Base-by-base conservation (phyloP, 2,113 vertebrate species). In the Trinectes maculatus region DNA sequence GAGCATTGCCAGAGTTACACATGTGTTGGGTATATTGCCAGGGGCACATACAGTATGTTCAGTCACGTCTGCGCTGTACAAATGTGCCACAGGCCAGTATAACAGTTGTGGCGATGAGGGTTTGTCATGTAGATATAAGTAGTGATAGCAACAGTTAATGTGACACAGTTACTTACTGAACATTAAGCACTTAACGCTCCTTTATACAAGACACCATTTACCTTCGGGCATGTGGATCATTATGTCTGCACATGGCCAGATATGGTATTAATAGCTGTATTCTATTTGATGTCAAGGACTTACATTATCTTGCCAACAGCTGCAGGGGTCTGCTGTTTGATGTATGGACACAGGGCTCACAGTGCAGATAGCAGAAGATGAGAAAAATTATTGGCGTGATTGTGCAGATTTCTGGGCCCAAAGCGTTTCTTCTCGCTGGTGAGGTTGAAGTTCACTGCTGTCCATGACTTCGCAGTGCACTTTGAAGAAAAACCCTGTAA, bases 181-280 rank as follows among this genome's bases (percentile, higher is more conserved):
- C 66, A 53, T 75, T 64, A 68, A 77, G 71, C 60, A 76, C 72
- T 63, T 44, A 16, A 42, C 48, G 48, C 44, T 74, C 71, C n/a
- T 69, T 68, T 63, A 47, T 58, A 74, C 54, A 52, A 65, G 67
- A 67, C 69, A 39, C 44, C 54, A 42, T 62, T 71, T 62, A 56
- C 69, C 83, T 69, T 44, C 0, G 47, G 85, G 71, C 64, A 55
- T 56, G 53, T 43, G 57, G 79, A 74, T 87, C 79, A 74, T 84
- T 77, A 83, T 71, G 66, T 57, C 54, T 74, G 67, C 71, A 65
- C 62, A 73, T 63, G 59, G 54, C 67, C 73, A 80, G 80, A 87
- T 85, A 82, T 46, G 67, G 61, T 80, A 86, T 88, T 89, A 86
- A 87, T 86, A 79, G 69, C 76, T 39, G 37, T 80, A 72, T 78